phyloP scores from a whole-genome alignment of 2,888 invertebrate species.

The Kryphioiulus occultus region DNA sequence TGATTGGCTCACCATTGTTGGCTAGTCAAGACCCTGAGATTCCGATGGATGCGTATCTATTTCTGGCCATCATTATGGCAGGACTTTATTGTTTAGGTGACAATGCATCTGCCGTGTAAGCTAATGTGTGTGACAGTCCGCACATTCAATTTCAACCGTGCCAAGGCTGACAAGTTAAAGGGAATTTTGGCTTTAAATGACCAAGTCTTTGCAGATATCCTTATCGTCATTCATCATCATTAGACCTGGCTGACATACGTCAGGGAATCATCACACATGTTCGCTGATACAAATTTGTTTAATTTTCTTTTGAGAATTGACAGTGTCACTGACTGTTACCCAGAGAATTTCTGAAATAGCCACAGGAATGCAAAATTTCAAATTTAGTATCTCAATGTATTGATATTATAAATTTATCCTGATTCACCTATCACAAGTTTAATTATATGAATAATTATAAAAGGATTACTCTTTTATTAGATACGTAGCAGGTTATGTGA shows the following conservation, averaged over 20 bases:
- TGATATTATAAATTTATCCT: no score
- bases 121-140: conserved; percentile 1
- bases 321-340: no score
- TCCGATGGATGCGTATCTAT: conserved; percentile 29
- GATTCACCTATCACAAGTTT: no score
- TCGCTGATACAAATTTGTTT: background rate
- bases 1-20: conserved; percentile 20
- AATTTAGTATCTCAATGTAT: no score
- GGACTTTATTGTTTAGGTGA: conserved; percentile 40
- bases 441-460: no score
- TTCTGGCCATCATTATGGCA: conserved; percentile 15
- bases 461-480: no score
- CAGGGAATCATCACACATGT: background rate
- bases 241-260: background rate
- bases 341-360: no score
- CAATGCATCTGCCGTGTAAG: background rate
- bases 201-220: background rate
- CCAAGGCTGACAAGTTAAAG: conserved; percentile 1
- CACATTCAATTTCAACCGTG: background rate
- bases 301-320: background rate
- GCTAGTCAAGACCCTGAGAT: background rate
- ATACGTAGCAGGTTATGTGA: no score
- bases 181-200: conserved; percentile 9
- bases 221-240: conserved; percentile 3
- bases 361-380: no score